Base-by-base conservation (phyloP, 2,797 vertebrate genomes). In the Thaleichthys pacificus region DNA sequence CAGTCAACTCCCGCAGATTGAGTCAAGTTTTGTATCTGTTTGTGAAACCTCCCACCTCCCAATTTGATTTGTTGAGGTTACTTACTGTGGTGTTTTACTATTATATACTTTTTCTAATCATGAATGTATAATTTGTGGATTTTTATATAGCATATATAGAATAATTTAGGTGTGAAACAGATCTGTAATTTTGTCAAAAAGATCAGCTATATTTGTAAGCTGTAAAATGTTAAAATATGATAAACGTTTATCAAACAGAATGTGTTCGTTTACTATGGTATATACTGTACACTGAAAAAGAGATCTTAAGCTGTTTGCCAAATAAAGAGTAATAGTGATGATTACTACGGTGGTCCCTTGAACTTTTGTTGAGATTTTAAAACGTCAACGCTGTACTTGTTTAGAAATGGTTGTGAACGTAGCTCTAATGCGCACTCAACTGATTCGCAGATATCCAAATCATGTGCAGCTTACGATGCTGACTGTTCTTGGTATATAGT, bases 151-250 rank as follows among this genome's bases (percentile, higher is more conserved):
- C 87, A 90, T 89, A 92, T 81, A 84, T 42, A 77, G 81, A 78
- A 56, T 89, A 85, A 91, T 93, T 89, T 90, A 87, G 93, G 89
- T 93, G 93, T 93, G 85, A 79, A 91, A 92, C 86, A 87, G 85
- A 92, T 89, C 87, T 88, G 88, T 92, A 90, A 91, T 92, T 93
- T 93, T 94, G 92, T 94, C 91, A 89, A 92, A 93, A 92, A 93
- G 91, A 93, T 93, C 93, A 92, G 93, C 92, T 94, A 93, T 91
- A 93, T 94, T 94, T 94, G 92, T 93, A 93, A 94, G 91, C 90
- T 93, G 93, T 93, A 93, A 91, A 87, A 92, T 93, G 92, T 93
- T 91, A 91, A 91, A 89, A 88, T 61, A 77, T 86, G 84, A 86
- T 90, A 91, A 90, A 90, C 91, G 86, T 89, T 89, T 91, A 93